Percentiles rank a stretch among this genome's conserved stretches.
Evolutionary conservation across 2,113 vertebrate species (phyloP).

Genomic region (Callaeas wilsoni): DNA sequence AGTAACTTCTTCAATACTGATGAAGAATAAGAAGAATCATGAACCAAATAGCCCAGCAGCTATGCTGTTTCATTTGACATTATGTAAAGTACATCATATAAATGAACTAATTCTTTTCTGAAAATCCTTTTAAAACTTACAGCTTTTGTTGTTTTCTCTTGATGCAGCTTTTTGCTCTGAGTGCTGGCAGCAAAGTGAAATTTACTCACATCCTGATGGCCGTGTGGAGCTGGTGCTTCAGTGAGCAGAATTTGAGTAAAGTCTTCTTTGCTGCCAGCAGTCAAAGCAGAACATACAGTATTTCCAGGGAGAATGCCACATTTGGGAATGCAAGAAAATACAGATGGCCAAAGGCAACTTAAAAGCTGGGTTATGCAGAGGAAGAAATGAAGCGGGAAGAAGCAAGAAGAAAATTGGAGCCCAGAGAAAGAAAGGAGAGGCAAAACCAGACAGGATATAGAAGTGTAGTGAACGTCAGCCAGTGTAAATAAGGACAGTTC

Average conservation of each 20-base stretch:
- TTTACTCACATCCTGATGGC: constrained; percentile 28
- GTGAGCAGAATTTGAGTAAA: constrained; percentile 22
- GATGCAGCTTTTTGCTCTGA: constrained; percentile 29
- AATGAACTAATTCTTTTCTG: constrained; percentile 37
- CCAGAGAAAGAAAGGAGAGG: neutral
- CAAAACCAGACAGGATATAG: neutral
- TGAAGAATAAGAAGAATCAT: neutral
- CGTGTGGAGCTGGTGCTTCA: neutral
- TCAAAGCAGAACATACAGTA: neutral
- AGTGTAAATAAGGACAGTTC: neutral
- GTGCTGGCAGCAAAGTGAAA: constrained; percentile 48
- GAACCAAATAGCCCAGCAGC: neutral
- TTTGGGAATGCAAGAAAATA: constrained; percentile 24
- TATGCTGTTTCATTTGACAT: constrained; percentile 21
- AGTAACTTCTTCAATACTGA: neutral
- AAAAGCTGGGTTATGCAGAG: neutral
- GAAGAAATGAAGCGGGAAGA: neutral
- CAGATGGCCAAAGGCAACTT: constrained; percentile 13
- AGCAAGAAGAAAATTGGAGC: neutral
- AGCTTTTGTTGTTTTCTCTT: constrained; percentile 50
- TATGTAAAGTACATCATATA: constrained; percentile 19
- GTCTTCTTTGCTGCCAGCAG: constrained; percentile 9
- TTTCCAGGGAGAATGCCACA: neutral
- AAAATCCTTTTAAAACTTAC: constrained; percentile 33
- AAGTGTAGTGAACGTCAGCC: neutral